Base-by-base conservation (phyloP, 2,888 invertebrate genomes). In the Penaeus monodon region DNA sequence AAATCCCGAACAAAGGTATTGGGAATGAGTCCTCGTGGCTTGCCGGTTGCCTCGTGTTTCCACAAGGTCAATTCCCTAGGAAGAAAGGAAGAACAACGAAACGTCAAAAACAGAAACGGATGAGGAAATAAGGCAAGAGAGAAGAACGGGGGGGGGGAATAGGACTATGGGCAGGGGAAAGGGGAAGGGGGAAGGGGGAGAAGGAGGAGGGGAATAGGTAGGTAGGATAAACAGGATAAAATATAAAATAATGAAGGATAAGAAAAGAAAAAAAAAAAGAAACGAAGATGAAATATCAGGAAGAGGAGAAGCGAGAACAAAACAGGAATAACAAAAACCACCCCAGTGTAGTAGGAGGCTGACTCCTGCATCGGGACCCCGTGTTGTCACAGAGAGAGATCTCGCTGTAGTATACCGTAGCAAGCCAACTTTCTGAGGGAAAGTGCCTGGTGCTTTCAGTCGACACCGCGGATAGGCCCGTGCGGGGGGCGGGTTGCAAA, bases 391-490 rank as follows among this genome's bases (percentile, higher is more conserved):
- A 33, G 57, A 17, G 17, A 57, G 57, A 57, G 14, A 1, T 57
- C 57, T 57, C 57, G 65, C 81, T 73, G 81, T 86, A 70, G 83
- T 82, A 77, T 81, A 70, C 77, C 86, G 86, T 86, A 81, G 86
- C 76, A 81, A 82, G 81, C 77, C 86, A 74, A 81, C 81, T 86
- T 86, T 86, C 81, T 86, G 86, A 86, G 66, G 86, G 81, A 86
- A 86, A 86, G 81, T 66, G 81, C 86, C 81, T 86, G 81, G 66
- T 85, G 73, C 77, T 81, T 81, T 86, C 77, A 81, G 68, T 86
- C 77, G 79, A 86, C 81, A 81, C 76, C 81, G 81, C 81, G 81
- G 57, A 57, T 17, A 57, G 57, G 57, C 57, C 17, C 57, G 70
- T 63, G 81, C 66, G 57, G 74, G 76, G 81, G 86, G 86, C 81